Percentiles rank a stretch among this genome's conserved stretches.
Conservation (phyloP, 2,797 vertebrate genomes). For the Lepilemur ruficaudatus region DNA sequence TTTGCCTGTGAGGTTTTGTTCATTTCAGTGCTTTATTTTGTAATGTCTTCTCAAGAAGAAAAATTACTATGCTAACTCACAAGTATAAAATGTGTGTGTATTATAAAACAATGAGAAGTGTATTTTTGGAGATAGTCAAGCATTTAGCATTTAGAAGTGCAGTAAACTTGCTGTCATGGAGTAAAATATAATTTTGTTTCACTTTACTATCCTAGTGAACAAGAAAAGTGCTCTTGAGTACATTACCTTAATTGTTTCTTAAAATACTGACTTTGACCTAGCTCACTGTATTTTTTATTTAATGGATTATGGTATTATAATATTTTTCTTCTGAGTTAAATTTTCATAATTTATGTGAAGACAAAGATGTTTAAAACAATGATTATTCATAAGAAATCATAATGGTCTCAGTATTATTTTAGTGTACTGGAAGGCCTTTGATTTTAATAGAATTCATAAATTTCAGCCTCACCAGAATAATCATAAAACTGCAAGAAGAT, state of each 20-base stretch:
- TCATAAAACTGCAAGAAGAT: conserved; percentile 39
- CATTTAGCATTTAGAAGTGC: conserved; percentile 75
- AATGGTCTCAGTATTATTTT: conserved; percentile 62
- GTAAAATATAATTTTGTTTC: conserved; percentile 75
- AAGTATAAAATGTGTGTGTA: conserved; percentile 75
- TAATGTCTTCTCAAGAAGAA: conserved; percentile 79
- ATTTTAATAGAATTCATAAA: conserved; percentile 62
- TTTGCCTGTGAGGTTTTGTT: conserved; percentile 78
- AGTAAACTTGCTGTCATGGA: conserved; percentile 78
- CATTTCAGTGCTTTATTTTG: conserved; percentile 80
- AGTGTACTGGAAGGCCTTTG: conserved; percentile 48
- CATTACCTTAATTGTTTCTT: conserved; percentile 66
- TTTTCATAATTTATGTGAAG: conserved; percentile 76
- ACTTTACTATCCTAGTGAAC: conserved; percentile 53
- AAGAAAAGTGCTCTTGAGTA: conserved; percentile 65
- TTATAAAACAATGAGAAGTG: conserved; percentile 75
- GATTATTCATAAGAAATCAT: conserved; percentile 74
- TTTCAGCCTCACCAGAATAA: conserved; percentile 50
- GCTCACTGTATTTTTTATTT: conserved; percentile 72
- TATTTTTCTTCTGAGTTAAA: conserved; percentile 76
- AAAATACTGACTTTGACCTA: conserved; percentile 60
- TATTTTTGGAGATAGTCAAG: conserved; percentile 80
- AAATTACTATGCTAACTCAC: conserved; percentile 72
- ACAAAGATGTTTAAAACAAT: conserved; percentile 78
- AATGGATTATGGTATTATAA: conserved; percentile 65